Evolutionary conservation across 2,797 vertebrate species (phyloP).

Genomic region (Carapus acus): DNA sequence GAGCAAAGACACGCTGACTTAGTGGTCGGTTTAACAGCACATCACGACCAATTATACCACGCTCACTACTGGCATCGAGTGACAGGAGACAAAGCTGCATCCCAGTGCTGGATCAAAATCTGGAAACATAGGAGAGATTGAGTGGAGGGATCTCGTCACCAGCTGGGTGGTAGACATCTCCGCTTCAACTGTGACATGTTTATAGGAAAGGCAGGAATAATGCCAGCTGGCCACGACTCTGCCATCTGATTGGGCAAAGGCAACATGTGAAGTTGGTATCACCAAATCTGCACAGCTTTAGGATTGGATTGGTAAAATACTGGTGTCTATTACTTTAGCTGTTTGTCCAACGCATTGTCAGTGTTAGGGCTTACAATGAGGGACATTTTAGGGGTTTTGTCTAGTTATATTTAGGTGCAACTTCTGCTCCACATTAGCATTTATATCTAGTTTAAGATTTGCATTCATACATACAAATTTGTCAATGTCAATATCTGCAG

Average conservation of each 20-base stretch:
- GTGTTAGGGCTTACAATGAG: no score
- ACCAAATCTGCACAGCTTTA: no score
- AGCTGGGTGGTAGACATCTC: conserved; percentile 11
- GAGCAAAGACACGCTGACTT: no score
- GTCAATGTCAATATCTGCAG: no score
- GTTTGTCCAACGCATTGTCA: no score
- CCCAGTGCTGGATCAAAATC: conserved; percentile 27
- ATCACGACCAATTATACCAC: conserved; percentile 2
- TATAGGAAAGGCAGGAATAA: conserved; percentile 20
- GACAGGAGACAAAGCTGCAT: not conserved
- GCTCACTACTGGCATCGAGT: not conserved
- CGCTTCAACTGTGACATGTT: conserved; percentile 17
- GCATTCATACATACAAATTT: no score
- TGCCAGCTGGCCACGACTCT: not conserved
- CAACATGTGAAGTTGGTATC: not conserved
- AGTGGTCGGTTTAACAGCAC: not conserved
- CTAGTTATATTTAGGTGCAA: no score
- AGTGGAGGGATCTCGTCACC: conserved; percentile 3
- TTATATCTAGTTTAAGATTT: no score
- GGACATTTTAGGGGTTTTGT: no score
- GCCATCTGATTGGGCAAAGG: conserved; percentile 13
- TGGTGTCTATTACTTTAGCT: no score
- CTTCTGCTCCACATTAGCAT: no score
- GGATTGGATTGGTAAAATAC: no score
- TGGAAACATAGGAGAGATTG: conserved; percentile 7